A percentile compares a stretch with the other conserved stretches of the same genome.
These are phyloP conservation scores for Euspilapteryx auroguttella DNA, from an alignment of 2,888 invertebrate genomes.

Conservation along the genomic window DNA sequence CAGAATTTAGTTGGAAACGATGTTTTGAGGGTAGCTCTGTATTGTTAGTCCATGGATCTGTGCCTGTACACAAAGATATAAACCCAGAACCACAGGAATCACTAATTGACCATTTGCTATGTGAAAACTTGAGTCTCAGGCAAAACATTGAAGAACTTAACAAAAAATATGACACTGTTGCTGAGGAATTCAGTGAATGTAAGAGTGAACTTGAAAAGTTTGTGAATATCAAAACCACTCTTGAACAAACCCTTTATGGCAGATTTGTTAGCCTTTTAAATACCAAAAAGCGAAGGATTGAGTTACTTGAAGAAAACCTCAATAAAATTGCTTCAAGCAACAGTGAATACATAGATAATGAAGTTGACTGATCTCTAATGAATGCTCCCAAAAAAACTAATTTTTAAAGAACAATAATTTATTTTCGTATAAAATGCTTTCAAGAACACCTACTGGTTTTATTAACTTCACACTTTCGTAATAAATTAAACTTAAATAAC, in stretches of 20 bases:
- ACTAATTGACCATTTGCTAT: conserved; percentile 24
- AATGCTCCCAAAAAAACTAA: neutral
- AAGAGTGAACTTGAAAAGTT: conserved; percentile 24
- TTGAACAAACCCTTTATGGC: conserved; percentile 29
- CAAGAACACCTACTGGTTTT: neutral
- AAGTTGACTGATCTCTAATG: conserved; percentile 4
- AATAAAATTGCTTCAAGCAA: conserved; percentile 10
- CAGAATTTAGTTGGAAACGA: conserved; percentile 29
- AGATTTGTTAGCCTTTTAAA: conserved; percentile 37
- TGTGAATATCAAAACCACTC: conserved; percentile 18
- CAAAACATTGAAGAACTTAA: conserved; percentile 10
- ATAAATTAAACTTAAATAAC: no score
- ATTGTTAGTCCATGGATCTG: conserved; percentile 19
- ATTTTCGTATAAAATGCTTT: neutral
- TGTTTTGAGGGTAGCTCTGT: conserved; percentile 15
- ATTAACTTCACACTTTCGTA: neutral
- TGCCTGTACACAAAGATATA: conserved; percentile 15
- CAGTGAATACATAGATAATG: conserved; percentile 2
- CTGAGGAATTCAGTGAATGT: conserved; percentile 17
- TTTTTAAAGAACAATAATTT: conserved; percentile 10
- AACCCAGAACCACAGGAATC: conserved; percentile 13
- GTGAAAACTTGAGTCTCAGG: conserved; percentile 20
- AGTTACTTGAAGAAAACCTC: conserved; percentile 24
- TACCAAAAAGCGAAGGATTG: conserved; percentile 33
- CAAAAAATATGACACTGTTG: conserved; percentile 12